Evolutionary conservation across 2,888 invertebrate genomes (phyloP).

Genomic region (Drosophila ustulata): DNA sequence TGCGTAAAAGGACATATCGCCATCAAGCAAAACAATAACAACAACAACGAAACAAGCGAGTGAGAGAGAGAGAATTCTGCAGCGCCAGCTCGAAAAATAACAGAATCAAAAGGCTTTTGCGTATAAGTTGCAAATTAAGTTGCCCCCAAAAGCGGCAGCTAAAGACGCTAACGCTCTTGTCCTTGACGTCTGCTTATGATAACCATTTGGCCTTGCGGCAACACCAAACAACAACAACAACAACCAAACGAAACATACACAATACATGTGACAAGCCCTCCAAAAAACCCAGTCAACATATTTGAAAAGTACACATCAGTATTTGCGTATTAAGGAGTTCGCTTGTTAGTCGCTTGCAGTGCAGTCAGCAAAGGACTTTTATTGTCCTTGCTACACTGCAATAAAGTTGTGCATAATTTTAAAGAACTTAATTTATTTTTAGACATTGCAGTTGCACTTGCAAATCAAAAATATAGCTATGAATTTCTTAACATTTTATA

Average conservation of each 20-base stretch:
- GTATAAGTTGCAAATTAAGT: conserved; percentile 82
- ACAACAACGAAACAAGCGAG: conserved; percentile 3
- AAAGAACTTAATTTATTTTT: neutral
- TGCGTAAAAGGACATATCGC: conserved; percentile 60
- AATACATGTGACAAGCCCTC: conserved; percentile 1
- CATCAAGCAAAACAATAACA: conserved; percentile 56
- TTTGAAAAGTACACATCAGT: neutral
- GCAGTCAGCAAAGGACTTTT: neutral
- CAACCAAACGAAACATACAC: neutral
- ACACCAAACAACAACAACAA: conserved; percentile 25
- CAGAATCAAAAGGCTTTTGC: conserved; percentile 80
- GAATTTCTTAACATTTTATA: no score
- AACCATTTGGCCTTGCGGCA: conserved; percentile 69
- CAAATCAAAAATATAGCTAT: neutral
- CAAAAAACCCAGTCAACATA: neutral
- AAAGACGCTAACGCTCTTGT: conserved; percentile 42
- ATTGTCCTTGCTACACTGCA: conserved; percentile 3
- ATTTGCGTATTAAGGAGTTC: conserved; percentile 7
- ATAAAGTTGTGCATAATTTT: neutral
- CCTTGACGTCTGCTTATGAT: conserved; percentile 62
- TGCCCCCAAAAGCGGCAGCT: conserved; percentile 36
- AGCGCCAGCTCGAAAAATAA: conserved; percentile 57
- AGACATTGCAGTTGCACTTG: neutral
- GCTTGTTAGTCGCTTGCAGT: neutral
- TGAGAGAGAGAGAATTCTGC: neutral